phyloP scores from a whole-genome alignment of 1,140 invertebrate species.

The Varroa destructor region DNA sequence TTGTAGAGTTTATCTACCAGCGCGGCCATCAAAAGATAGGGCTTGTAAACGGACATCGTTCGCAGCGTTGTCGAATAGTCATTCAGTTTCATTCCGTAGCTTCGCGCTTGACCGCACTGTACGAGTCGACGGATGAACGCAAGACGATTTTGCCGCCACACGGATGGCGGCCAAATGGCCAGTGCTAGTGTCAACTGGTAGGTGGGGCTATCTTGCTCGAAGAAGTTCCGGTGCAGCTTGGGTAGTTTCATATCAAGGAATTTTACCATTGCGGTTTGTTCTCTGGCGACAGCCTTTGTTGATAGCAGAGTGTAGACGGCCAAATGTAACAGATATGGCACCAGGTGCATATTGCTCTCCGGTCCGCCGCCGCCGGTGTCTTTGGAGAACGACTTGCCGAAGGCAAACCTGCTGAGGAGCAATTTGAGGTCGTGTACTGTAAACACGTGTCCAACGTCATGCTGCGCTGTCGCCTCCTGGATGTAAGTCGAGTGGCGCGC shows the following conservation, averaged over 20 bases:
- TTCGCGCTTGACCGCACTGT: neutral
- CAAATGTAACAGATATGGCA: slow-evolving; percentile 87
- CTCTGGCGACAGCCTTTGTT: slow-evolving; percentile 35
- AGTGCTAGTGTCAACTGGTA: slow-evolving; percentile 28
- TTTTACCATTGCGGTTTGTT: slow-evolving; percentile 28
- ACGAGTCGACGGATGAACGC: slow-evolving; percentile 19
- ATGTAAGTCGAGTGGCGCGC: slow-evolving; percentile 50
- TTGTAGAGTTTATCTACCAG: slow-evolving; percentile 1
- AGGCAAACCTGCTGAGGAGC: slow-evolving; percentile 71
- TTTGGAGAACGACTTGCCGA: slow-evolving; percentile 88
- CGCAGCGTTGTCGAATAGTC: slow-evolving; percentile 18
- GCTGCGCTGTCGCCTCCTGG: slow-evolving; percentile 39
- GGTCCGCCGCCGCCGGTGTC: slow-evolving; percentile 90
- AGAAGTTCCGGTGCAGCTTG: slow-evolving; percentile 24
- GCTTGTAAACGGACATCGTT: neutral
- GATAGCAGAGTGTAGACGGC: slow-evolving; percentile 87
- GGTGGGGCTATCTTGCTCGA: slow-evolving; percentile 28
- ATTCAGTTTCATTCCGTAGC: neutral
- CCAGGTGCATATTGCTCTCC: slow-evolving; percentile 90
- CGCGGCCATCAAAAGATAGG: slow-evolving; percentile 21
- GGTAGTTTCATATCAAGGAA: neutral
- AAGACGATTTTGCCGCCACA: neutral
- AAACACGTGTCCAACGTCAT: slow-evolving; percentile 66
- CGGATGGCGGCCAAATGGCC: neutral
- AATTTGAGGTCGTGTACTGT: slow-evolving; percentile 89